These are phyloP conservation scores for Mus musculus DNA, from an alignment of 2,113 vertebrate species.

Conservation along the genomic window GRCm39 chr8:60460501-60461000, in stretches of 20 bases:
- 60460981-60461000: constrained; percentile 12
- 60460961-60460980: neutral
- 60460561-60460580: too few species aligned
- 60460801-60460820: constrained; percentile 38
- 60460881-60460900: constrained; percentile 5
- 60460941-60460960: constrained; percentile 47
- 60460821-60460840: neutral
- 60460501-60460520: constrained; percentile 19
- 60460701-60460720: constrained; percentile 49
- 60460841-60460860: neutral
- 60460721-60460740: constrained; percentile 34
- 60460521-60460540: constrained; percentile 32
- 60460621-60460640: neutral
- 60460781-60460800: neutral
- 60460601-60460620: neutral
- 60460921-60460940: constrained; percentile 44
- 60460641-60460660: neutral
- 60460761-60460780: neutral
- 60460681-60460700: neutral
- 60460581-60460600: neutral
- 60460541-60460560: neutral
- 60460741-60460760: neutral
- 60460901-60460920: constrained; percentile 44
- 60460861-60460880: neutral
- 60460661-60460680: neutral